Conservation (phyloP, 2,797 vertebrate genomes). For the Dipus sagitta region DNA sequence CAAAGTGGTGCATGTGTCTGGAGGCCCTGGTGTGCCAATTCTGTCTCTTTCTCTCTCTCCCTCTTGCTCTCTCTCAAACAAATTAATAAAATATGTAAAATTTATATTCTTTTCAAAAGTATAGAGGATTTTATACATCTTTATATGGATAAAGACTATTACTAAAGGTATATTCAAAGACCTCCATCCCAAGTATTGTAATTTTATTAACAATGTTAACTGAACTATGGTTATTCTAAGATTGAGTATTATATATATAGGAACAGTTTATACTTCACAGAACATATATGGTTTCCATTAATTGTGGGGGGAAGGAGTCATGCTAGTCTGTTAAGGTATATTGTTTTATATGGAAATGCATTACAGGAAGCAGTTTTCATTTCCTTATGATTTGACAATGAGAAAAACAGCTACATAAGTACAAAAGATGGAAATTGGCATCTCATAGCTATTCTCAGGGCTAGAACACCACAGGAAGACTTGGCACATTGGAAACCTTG, state of each 20-base stretch:
- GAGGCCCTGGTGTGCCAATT: too few relatives aligned
- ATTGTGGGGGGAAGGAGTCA: not conserved
- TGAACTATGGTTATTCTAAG: not conserved
- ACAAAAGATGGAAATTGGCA: not conserved
- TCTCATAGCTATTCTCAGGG: not conserved
- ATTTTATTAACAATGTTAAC: not conserved
- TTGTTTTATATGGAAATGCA: not conserved
- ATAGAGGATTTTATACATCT: not conserved
- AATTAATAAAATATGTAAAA: too few relatives aligned
- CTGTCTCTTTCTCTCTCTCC: too few relatives aligned
- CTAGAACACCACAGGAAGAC: not conserved
- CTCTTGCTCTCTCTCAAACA: too few relatives aligned
- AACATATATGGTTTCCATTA: not conserved
- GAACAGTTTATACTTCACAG: not conserved
- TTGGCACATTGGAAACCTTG: not conserved
- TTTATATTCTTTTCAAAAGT: not conserved
- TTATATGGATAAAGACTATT: slow-evolving; percentile 1
- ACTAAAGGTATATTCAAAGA: not conserved
- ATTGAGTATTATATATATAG: not conserved
- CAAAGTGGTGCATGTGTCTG: too few relatives aligned
- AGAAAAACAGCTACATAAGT: not conserved
- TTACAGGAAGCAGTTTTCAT: not conserved
- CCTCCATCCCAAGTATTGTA: not conserved
- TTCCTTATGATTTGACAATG: not conserved
- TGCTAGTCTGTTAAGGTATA: not conserved